Evolutionary conservation across 2,888 invertebrate species (phyloP), one percentile per base, ranked within the genome.

Genomic region (Watsonalla cultraria): DNA sequence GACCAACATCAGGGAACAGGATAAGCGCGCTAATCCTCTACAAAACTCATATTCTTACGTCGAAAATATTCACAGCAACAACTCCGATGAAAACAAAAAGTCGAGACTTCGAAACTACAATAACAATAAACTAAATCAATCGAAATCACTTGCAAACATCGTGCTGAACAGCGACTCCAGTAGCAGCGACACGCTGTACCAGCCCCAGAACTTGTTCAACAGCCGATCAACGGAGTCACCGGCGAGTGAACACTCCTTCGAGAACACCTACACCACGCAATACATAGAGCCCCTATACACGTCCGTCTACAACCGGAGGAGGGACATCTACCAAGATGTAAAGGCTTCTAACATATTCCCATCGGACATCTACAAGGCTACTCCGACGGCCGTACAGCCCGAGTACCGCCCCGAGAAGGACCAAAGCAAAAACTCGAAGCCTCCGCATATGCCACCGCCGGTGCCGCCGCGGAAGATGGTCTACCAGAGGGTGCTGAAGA

Each of bases 391-490:
- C 7, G 88, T 91, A 45, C 81, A 90, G 59, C 88, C 90, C 0
- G 89, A 88, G 56, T 85, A 83, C 57, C 84, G 78, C 52, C 66
- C 72, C 35, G 83, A 83, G 53, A 76, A 80, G 51, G 84, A 86
- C 57, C 77, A 80, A 55, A 85, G 80, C 50, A 84, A 80, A 52
- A 80, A 74, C 51, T 86, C 84, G 68, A 88, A 88, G 59, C 84
- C 86, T n/a, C 83, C 86, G 4, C 92, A 91, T 64, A 89, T 92
- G 74, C 93, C 92, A 5, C 93, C 92, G 9, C 93, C 92, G 0
- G 88, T 93, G 39, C 93, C 93, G 0, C 93, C 93, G 6, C 83
- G 93, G 66, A 90, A 91, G 64, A 80, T 87, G 78, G 80, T 90
- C 49, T 90, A 90, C 68, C 90, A 89, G 66, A 80, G 86, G 66